These are phyloP conservation scores for Coluber constrictor DNA, from an alignment of 2,797 vertebrate species.

Conservation along the genomic window DNA sequence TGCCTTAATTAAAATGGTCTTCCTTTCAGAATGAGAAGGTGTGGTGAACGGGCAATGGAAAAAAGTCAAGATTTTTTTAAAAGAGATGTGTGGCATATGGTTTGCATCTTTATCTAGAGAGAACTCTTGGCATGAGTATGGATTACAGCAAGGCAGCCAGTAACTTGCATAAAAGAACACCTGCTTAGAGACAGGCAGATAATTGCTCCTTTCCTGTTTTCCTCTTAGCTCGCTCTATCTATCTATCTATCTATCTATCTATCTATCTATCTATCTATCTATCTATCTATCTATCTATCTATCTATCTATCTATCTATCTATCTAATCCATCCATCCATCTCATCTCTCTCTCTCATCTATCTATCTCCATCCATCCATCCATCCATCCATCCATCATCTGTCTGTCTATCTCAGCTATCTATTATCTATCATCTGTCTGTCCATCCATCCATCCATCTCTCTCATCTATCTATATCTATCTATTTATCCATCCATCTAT, in stretches of 20 bases:
- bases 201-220: background rate
- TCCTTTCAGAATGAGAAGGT: background rate
- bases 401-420: too few species aligned
- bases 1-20: background rate
- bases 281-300: too few species aligned
- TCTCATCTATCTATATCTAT: too few species aligned
- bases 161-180: background rate
- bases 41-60: background rate
- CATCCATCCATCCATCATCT: too few species aligned
- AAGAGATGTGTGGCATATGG: background rate
- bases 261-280: too few species aligned
- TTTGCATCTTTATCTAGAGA: background rate
- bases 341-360: too few species aligned
- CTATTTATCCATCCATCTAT: too few species aligned
- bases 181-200: background rate
- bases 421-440: too few species aligned
- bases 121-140: background rate
- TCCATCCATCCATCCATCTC: too few species aligned
- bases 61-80: background rate
- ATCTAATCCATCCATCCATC: too few species aligned
- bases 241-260: background rate
- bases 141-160: background rate
- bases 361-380: too few species aligned
- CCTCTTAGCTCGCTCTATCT: background rate
- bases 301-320: too few species aligned